Evolutionary conservation across 2,888 invertebrate genomes (phyloP), one percentile per base, ranked within the genome.

Genomic region (Lithophane ornitopus): DNA sequence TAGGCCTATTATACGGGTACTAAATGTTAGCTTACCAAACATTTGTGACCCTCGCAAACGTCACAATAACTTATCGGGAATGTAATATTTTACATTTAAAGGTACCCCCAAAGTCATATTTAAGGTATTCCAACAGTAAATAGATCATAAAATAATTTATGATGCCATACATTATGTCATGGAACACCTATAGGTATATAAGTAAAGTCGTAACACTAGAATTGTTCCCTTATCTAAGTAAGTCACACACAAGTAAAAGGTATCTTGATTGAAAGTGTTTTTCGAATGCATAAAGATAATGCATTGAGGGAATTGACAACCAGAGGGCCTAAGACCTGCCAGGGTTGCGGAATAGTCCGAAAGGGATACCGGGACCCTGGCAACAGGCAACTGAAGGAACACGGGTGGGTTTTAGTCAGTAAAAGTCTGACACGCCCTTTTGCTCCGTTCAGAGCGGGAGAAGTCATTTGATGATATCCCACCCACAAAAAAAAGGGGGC

Each of bases 121-220:
- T 80, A 59, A 54, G 16, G n/a, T 59, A 52, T 49, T 34, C 22
- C 16, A 49, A 39, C 9, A 71, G 63, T 61, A 71, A 70, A 76
- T 71, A 80, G n/a, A n/a, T 52, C 41, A 68, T 77, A 65, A 65
- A 59, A 81, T 77, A 61, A 56, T 34, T 34, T 28, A 61, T 56
- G 0, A 14, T 61, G 34, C 26, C 41, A 46, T n/a, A 44, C 7
- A 62, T 41, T 19, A 52, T 19, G 44, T 78, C 68, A 54, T 16
- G 46, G 46, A 46, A 54, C 26, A 62, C 19, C 22, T 26, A 69
- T 12, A 49, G 49, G 19, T 49, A 22, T 8, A 9, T 49, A 49
- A 19, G 26, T 46, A 49, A 65, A 14, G 39, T 54, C 28, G 63
- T 59, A 62, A 67, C 9, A 9, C 58, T 34, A 28, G 19, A 49